Evolutionary conservation across 2,797 vertebrate genomes (phyloP).

Genomic region (Propithecus perrieri): DNA sequence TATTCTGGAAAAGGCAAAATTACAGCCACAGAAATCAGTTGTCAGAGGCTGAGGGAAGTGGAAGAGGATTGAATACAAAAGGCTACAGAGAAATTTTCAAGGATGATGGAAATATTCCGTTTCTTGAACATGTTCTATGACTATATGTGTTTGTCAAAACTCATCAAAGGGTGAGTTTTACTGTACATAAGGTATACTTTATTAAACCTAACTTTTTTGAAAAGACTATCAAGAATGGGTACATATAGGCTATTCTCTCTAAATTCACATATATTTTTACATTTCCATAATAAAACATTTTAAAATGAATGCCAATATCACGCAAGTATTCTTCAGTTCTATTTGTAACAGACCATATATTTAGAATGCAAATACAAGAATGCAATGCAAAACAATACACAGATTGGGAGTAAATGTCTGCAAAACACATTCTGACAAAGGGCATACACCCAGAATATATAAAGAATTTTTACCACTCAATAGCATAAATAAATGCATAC

Average conservation of each 20-base stretch:
- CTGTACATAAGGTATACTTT: neutral
- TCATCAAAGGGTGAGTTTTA: neutral
- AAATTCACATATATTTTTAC: neutral
- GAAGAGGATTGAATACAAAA: neutral
- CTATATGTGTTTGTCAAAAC: neutral
- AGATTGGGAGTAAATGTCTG: neutral
- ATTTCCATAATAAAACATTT: constrained; percentile 36
- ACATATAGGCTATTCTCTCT: neutral
- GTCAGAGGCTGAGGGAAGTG: neutral
- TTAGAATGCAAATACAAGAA: constrained; percentile 7
- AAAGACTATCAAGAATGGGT: neutral
- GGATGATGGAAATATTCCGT: neutral
- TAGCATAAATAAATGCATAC: neutral
- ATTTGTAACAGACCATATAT: neutral
- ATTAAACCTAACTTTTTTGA: neutral
- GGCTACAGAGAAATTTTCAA: neutral
- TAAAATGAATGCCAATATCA: neutral
- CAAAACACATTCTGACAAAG: constrained; percentile 8
- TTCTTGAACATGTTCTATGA: neutral
- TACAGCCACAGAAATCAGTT: constrained; percentile 22
- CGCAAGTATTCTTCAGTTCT: neutral
- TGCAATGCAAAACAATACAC: neutral
- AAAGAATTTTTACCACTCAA: neutral
- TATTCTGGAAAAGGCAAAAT: constrained; percentile 26
- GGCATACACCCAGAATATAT: neutral